These are phyloP conservation scores for Nanorana parkeri DNA, from an alignment of 2,113 vertebrate species.

Conservation along the genomic window DNA sequence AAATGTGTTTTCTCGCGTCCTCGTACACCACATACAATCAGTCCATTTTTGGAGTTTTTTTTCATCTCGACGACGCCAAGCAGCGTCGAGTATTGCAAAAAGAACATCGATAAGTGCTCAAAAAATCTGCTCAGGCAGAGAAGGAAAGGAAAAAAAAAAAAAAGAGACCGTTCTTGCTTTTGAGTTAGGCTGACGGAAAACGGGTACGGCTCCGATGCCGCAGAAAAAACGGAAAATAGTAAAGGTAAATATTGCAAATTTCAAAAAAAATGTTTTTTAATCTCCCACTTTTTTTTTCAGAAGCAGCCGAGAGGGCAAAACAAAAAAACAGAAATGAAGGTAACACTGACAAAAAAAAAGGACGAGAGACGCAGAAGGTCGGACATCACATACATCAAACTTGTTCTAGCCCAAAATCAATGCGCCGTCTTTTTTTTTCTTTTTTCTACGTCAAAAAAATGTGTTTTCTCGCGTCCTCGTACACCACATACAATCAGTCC, in stretches of 20 bases:
- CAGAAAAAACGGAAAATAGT: slow-evolving; percentile 7
- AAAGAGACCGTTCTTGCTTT: neutral
- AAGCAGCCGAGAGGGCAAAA: slow-evolving; percentile 19
- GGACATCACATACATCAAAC: slow-evolving; percentile 22
- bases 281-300: slow-evolving; percentile 3
- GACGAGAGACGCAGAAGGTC: neutral
- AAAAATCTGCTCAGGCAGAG: slow-evolving; percentile 4
- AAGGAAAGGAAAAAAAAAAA: neutral
- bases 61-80: neutral
- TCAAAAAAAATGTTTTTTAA: neutral
- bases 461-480: slow-evolving; percentile 20
- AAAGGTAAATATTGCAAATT: neutral
- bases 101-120: slow-evolving; percentile 42
- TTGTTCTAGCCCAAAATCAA: slow-evolving; percentile 11
- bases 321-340: neutral
- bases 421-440: slow-evolving; percentile 1
- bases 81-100: neutral
- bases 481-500: slow-evolving; percentile 24
- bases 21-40: slow-evolving; percentile 29
- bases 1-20: slow-evolving; percentile 15
- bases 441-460: neutral
- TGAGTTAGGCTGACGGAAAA: neutral
- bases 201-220: neutral
- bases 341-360: slow-evolving; percentile 15
- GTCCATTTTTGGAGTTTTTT: too few relatives aligned